Conservation (phyloP, 2,888 invertebrate species). For the Chymomyza caudatula region DNA sequence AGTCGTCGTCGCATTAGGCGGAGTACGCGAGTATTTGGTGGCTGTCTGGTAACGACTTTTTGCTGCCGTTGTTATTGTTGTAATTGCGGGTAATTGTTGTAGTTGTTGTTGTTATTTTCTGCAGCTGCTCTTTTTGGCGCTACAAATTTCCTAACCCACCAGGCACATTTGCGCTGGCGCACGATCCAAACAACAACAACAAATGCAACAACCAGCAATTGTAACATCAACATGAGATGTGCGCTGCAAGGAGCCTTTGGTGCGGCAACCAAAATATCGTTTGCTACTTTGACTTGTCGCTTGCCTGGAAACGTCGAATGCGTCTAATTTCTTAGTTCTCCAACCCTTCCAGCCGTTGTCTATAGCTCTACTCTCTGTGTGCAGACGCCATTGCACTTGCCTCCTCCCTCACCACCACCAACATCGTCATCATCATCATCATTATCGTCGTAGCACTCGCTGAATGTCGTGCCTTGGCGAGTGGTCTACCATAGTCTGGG, state of each 20-base stretch:
- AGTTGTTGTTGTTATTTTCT: conserved; percentile 27
- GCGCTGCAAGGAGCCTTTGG: conserved; percentile 31
- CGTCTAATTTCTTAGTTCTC: conserved; percentile 62
- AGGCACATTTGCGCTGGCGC: conserved; percentile 62
- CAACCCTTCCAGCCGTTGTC: conserved; percentile 30
- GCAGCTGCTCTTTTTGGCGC: conserved; percentile 49
- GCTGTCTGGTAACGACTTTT: conserved; percentile 54
- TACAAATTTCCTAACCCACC: conserved; percentile 68
- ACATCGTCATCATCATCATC: conserved; percentile 1
- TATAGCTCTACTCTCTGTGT: conserved; percentile 19
- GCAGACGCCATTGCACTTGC: conserved; percentile 28
- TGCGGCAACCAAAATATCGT: conserved; percentile 25
- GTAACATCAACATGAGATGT: conserved; percentile 71
- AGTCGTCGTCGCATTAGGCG: conserved; percentile 32
- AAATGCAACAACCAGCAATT: conserved; percentile 60
- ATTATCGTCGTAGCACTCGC: conserved; percentile 9
- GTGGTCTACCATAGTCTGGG: neutral
- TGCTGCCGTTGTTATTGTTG: conserved; percentile 50
- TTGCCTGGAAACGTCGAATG: conserved; percentile 66
- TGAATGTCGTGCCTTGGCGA: conserved; percentile 61
- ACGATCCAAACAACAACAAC: conserved; percentile 50
- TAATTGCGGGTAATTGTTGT: too few relatives aligned
- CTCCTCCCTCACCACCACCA: conserved; percentile 4
- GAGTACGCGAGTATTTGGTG: conserved; percentile 24
- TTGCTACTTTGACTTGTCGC: conserved; percentile 67